Evolutionary conservation across 2,888 invertebrate genomes (phyloP).

Genomic region (Pachycephus smyrnensis): DNA sequence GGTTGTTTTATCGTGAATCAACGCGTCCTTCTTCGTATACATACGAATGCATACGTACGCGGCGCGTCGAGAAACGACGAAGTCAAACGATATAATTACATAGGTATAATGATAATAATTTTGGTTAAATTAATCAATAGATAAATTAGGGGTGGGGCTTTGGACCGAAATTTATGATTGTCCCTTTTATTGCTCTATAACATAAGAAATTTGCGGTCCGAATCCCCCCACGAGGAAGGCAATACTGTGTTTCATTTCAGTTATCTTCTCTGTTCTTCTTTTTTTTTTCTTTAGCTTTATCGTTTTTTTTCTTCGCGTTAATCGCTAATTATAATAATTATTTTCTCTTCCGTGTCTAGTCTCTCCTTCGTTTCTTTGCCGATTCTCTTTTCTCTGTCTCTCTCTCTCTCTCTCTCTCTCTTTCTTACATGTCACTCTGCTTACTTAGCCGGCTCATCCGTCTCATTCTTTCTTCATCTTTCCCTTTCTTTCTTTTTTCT

Average conservation of each 20-base stretch:
- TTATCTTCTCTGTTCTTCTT: slow-evolving; percentile 18
- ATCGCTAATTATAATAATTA: slow-evolving; percentile 1
- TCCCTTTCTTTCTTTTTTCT: not conserved
- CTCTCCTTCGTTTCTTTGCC: slow-evolving; percentile 13
- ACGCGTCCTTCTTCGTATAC: not conserved
- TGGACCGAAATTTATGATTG: slow-evolving; percentile 54
- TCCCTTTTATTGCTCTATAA: slow-evolving; percentile 62
- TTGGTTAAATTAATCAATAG: slow-evolving; percentile 34
- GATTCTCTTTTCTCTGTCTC: slow-evolving; percentile 27
- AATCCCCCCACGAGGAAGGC: slow-evolving; percentile 57
- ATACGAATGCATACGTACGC: slow-evolving; percentile 6
- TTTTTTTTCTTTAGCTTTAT: not conserved
- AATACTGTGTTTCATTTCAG: slow-evolving; percentile 57
- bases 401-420: slow-evolving; percentile 15
- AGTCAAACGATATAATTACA: slow-evolving; percentile 1
- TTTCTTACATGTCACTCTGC: not conserved
- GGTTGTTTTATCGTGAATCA: not conserved
- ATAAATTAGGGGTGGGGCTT: slow-evolving; percentile 40
- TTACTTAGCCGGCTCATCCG: not conserved
- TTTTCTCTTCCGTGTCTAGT: slow-evolving; percentile 21
- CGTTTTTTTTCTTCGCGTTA: not conserved
- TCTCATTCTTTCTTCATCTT: not conserved
- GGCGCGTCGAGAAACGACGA: slow-evolving; percentile 12
- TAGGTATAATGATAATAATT: slow-evolving; percentile 2
- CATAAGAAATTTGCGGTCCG: slow-evolving; percentile 52